A percentile compares a stretch with the other conserved stretches of the same genome.
Evolutionary conservation across 1,140 invertebrate species (phyloP).

Genomic region (Zaprionus inermis): DNA sequence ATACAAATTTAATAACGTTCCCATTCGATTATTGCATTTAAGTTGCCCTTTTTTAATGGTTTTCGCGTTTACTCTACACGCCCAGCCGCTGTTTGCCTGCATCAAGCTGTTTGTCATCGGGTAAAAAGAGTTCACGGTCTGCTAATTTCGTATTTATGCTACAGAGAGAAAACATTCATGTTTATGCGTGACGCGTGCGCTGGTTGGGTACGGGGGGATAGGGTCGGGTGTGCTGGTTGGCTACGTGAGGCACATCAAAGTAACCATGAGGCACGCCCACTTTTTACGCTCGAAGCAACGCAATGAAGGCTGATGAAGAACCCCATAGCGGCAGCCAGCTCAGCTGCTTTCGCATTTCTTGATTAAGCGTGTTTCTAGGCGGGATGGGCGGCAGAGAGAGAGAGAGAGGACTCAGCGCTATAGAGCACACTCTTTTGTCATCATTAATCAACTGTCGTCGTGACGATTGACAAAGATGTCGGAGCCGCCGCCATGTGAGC

Average conservation of each 20-base stretch:
- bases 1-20: background rate
- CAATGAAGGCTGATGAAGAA: constrained; percentile 56
- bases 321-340: background rate
- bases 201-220: background rate
- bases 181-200: constrained; percentile 41
- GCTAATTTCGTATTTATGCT: constrained; percentile 40
- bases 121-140: constrained; percentile 47
- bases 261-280: constrained; percentile 60
- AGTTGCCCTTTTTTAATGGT: background rate
- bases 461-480: constrained; percentile 65
- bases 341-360: constrained; percentile 63
- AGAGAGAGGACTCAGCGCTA: background rate
- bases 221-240: constrained; percentile 6
- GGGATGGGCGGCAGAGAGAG: background rate
- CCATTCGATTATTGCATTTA: background rate
- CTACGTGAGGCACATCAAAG: constrained; percentile 76
- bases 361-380: constrained; percentile 58
- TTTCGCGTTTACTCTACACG: no score
- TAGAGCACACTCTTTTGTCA: constrained; percentile 65
- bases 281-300: constrained; percentile 60
- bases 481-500: constrained; percentile 47
- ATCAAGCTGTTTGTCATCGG: background rate
- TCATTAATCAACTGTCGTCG: constrained; percentile 76
- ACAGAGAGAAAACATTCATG: constrained; percentile 50
- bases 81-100: background rate